A percentile compares a stretch with the other conserved stretches of the same genome.
phyloP scores from a whole-genome alignment of 2,888 invertebrate genomes.

The Clunio marinus region DNA sequence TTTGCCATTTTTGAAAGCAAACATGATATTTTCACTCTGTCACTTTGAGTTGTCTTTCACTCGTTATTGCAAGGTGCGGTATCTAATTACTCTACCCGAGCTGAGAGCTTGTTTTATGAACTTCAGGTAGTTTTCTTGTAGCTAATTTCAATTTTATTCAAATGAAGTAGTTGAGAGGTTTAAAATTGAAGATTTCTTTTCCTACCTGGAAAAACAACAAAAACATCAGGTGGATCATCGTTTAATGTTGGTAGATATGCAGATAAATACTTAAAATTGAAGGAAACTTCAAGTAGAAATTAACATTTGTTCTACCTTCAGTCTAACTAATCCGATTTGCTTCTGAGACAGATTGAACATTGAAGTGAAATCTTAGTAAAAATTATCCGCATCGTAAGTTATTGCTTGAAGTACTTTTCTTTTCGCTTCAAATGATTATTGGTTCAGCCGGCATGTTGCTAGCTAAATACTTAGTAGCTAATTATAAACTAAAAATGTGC shows the following conservation, averaged over 20 bases:
- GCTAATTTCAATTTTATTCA: background rate
- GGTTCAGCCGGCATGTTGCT: background rate
- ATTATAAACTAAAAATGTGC: conserved; percentile 1
- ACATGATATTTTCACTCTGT: conserved; percentile 13
- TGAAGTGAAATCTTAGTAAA: background rate
- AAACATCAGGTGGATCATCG: conserved; percentile 5
- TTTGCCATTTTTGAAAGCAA: background rate
- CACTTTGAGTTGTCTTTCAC: background rate
- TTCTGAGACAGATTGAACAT: background rate
- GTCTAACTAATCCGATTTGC: conserved; percentile 4
- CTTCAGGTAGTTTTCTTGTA: conserved; percentile 3
- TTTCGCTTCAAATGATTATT: background rate
- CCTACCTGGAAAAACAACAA: background rate
- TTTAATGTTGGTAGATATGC: background rate
- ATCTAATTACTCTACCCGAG: background rate
- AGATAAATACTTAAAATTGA: background rate
- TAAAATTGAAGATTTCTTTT: background rate
- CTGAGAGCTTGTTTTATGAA: conserved; percentile 2
- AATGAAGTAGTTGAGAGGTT: background rate
- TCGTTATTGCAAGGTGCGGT: conserved; percentile 5
- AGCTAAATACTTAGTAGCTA: background rate
- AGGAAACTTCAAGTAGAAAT: background rate
- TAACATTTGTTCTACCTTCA: background rate
- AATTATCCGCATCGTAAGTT: background rate
- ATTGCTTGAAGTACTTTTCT: background rate